A percentile compares a stretch with the other conserved stretches of the same genome.
phyloP scores from a whole-genome alignment of 2,888 invertebrate genomes.

The Danaus chrysippus region DNA sequence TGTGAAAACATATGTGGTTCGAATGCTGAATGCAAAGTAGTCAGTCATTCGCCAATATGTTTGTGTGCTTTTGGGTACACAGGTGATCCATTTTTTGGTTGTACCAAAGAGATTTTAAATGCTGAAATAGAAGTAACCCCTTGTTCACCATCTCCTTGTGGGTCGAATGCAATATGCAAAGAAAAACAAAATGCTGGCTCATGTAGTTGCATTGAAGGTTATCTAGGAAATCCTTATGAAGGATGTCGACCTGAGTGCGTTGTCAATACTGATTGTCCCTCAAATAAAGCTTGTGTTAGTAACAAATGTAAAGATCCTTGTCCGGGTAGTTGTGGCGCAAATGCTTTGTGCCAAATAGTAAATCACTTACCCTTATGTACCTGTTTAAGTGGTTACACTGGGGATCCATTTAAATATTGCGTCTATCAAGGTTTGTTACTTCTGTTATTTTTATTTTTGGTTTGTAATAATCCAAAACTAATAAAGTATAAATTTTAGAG shows the following conservation, averaged over 20 bases:
- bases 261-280: slow-evolving; percentile 84
- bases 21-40: slow-evolving; percentile 86
- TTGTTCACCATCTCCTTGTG: slow-evolving; percentile 81
- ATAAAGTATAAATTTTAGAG: slow-evolving; percentile 54
- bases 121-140: slow-evolving; percentile 68
- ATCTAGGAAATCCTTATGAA: slow-evolving; percentile 88
- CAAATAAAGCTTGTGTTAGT: slow-evolving; percentile 83
- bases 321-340: slow-evolving; percentile 86
- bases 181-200: slow-evolving; percentile 80
- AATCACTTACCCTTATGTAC: slow-evolving; percentile 84
- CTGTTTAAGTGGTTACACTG: slow-evolving; percentile 83
- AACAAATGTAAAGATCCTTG: slow-evolving; percentile 88
- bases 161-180: slow-evolving; percentile 81
- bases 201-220: slow-evolving; percentile 85
- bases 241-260: slow-evolving; percentile 87
- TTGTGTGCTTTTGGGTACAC: slow-evolving; percentile 82
- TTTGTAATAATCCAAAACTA: slow-evolving; percentile 5
- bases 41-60: slow-evolving; percentile 88
- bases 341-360: slow-evolving; percentile 86
- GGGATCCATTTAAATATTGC: slow-evolving; percentile 87
- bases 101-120: slow-evolving; percentile 61
- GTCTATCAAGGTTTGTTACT: slow-evolving; percentile 63
- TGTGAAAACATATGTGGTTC: slow-evolving; percentile 85
- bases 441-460: slow-evolving; percentile 11
- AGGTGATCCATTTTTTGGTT: slow-evolving; percentile 88